Evolutionary conservation across 2,797 vertebrate genomes (phyloP), one percentile per base, ranked within the genome.

Genomic region (Peromyscus eremicus): DNA sequence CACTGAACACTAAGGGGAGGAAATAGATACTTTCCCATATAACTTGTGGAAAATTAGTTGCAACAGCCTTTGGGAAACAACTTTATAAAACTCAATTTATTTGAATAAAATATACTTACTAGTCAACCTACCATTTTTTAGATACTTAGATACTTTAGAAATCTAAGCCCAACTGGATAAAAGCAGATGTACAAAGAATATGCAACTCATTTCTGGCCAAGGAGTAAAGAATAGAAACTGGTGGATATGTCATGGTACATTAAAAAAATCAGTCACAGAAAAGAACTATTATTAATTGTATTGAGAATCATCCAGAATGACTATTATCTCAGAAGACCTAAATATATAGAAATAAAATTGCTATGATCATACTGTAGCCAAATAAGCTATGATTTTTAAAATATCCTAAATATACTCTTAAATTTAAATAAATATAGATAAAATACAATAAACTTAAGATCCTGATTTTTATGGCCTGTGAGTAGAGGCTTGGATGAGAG

Each of bases 181-280:
- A 89, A 25, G 62, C 55, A 92, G n/a, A 87, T 37, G 91, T 34
- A 49, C 11, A 68, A 68, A 68, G 27, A 49, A n/a, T 85, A 68
- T 37, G 2, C 10, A 80, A 12, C 55, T 32, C 1, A 62, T 70
- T 82, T 32, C 49, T 62, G 1, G 19, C 43, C 8, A 75, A 68
- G 29, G 21, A 70, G 6, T 27, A 75, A 80, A 55, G 29, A 79
- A 85, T 3, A 85, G 11, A 68, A 68, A 25, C 62, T n/a, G 6
- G 6, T 2, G 2, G 17, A 49, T n/a, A 68, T 49, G 40, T n/a
- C 64, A n/a, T 25, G 3, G 2, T 68, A 6, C 0, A 3, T 62
- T 90, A 6, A 46, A 85, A 71, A 92, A 82, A 70, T 82, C 27
- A 93, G 5, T 11, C 9, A 83, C 46, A 81, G 64, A 86, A 87